Evolutionary conservation across 2,113 vertebrate genomes (phyloP).

Genomic region (Mormoops blainvillei): DNA sequence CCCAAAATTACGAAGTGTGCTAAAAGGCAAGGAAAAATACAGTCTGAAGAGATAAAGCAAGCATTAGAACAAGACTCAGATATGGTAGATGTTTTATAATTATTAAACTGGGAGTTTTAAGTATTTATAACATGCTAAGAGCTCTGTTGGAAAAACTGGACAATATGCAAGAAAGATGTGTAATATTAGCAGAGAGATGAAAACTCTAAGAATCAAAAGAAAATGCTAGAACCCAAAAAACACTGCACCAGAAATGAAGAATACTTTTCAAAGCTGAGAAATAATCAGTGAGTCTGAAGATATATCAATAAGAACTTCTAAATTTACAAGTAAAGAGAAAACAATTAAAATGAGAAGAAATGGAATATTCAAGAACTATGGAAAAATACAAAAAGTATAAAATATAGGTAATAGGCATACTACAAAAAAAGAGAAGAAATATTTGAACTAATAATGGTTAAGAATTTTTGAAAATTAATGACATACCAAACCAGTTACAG

Average conservation of each 20-base stretch:
- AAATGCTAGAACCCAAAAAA: background rate
- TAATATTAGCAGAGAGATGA: background rate
- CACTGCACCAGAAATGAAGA: background rate
- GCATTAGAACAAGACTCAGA: background rate
- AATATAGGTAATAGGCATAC: background rate
- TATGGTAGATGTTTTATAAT: background rate
- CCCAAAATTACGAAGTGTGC: background rate
- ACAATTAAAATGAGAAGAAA: background rate
- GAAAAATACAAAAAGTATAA: background rate
- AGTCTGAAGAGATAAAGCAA: background rate
- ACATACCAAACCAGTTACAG: background rate
- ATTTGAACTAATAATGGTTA: background rate
- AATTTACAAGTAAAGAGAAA: background rate
- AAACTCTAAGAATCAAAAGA: background rate
- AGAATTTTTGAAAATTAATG: background rate
- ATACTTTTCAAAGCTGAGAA: background rate
- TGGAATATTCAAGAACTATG: background rate
- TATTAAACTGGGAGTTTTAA: background rate
- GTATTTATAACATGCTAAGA: background rate
- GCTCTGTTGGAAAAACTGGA: background rate
- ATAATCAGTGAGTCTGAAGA: background rate
- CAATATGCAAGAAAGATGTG: background rate
- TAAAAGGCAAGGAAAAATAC: background rate
- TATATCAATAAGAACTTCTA: background rate
- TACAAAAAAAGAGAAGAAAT: background rate